Evolutionary conservation across 1,140 invertebrate species (phyloP).

Genomic region (Helicoverpa zea): DNA sequence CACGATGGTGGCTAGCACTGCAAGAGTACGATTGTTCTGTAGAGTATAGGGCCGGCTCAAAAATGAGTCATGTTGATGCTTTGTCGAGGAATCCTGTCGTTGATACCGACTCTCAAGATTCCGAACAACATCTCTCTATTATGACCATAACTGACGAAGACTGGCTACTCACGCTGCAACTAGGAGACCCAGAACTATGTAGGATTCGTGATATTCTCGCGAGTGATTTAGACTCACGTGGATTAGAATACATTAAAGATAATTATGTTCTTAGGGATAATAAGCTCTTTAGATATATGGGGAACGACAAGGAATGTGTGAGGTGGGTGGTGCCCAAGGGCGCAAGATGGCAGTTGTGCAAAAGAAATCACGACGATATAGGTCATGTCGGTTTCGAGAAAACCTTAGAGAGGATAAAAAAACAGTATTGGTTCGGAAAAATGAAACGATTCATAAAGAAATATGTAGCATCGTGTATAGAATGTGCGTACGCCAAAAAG

Average conservation of each 20-base stretch:
- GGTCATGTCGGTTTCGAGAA: slow-evolving; percentile 54
- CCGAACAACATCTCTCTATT: not conserved
- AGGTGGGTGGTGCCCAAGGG: slow-evolving; percentile 52
- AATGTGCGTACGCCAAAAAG: slow-evolving; percentile 12
- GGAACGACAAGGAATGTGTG: not conserved
- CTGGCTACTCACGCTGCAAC: slow-evolving; percentile 48
- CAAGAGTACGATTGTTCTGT: slow-evolving; percentile 59
- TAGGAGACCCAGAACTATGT: slow-evolving; percentile 7
- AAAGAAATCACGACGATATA: slow-evolving; percentile 55
- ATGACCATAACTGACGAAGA: slow-evolving; percentile 4
- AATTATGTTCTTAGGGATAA: not conserved
- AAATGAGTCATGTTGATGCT: slow-evolving; percentile 24
- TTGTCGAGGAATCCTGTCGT: not conserved
- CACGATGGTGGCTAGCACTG: slow-evolving; percentile 70
- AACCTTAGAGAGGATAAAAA: slow-evolving; percentile 51
- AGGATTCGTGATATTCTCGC: not conserved
- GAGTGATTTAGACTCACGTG: not conserved
- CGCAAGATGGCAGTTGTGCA: slow-evolving; percentile 51
- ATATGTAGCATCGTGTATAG: slow-evolving; percentile 35
- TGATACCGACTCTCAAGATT: not conserved
- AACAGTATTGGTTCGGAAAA: slow-evolving; percentile 55
- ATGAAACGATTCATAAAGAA: slow-evolving; percentile 49
- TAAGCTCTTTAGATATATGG: not conserved
- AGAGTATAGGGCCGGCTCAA: not conserved
- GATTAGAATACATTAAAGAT: not conserved